A percentile compares a stretch with the other conserved stretches of the same genome.
phyloP scores from a whole-genome alignment of 2,113 vertebrate species.

The Lipophrys pholis region DNA sequence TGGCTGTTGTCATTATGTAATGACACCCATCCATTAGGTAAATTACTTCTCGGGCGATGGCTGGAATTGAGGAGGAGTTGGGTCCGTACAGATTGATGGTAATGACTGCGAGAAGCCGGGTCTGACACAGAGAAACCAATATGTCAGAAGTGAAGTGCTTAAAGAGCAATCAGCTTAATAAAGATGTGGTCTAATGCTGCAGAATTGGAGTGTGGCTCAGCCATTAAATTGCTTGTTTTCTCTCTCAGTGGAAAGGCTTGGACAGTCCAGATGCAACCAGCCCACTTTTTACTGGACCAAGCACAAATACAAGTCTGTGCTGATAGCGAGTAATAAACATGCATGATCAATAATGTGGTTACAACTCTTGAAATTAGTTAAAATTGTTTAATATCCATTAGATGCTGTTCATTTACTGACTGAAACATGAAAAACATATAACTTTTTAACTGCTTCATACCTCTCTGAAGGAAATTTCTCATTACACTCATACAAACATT shows the following conservation, averaged over 20 bases:
- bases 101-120: slow-evolving; percentile 73
- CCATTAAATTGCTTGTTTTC: not conserved
- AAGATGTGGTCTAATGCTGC: slow-evolving; percentile 42
- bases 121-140: slow-evolving; percentile 85
- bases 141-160: slow-evolving; percentile 88
- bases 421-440: too few species aligned
- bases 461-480: too few species aligned
- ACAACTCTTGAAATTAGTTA: too few species aligned
- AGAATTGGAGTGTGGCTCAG: not conserved
- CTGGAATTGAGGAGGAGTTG: slow-evolving; percentile 86
- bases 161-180: slow-evolving; percentile 55
- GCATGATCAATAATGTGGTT: too few species aligned
- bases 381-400: too few species aligned
- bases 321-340: too few species aligned
- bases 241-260: slow-evolving; percentile 4
- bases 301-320: too few species aligned
- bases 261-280: too few species aligned
- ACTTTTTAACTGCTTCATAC: too few species aligned
- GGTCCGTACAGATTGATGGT: slow-evolving; percentile 83
- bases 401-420: too few species aligned
- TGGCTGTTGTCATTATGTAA: slow-evolving; percentile 89
- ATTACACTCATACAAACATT: too few species aligned
- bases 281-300: too few species aligned
- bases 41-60: slow-evolving; percentile 90
- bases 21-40: slow-evolving; percentile 93